Conservation (phyloP, 2,113 vertebrate genomes). For the Apteryx mantelli region DNA sequence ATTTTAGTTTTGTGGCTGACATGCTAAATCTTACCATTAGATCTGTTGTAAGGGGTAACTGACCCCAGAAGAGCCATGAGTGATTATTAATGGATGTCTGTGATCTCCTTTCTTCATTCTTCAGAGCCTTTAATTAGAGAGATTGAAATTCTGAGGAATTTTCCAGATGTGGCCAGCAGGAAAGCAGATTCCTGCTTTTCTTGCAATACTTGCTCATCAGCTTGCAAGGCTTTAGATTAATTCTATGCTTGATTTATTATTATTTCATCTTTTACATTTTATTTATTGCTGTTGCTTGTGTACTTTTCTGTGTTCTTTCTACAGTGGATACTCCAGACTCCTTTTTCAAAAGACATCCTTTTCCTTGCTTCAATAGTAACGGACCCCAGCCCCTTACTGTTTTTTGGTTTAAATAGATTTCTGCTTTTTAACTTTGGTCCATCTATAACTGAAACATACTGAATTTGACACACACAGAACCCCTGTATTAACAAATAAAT, state of each 20-base stretch:
- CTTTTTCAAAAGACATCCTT: neutral
- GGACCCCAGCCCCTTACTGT: neutral
- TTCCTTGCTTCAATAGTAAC: neutral
- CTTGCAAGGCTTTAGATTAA: neutral
- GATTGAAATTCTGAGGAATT: neutral
- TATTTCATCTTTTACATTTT: neutral
- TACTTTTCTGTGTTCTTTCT: neutral
- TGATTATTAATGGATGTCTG: neutral
- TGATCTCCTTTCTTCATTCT: neutral
- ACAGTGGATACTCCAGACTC: neutral
- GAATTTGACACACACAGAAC: neutral
- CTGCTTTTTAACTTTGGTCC: neutral
- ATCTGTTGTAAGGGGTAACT: neutral
- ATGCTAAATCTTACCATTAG: neutral
- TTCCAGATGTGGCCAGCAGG: slow-evolving; percentile 4
- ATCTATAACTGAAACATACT: neutral
- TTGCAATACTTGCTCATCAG: neutral
- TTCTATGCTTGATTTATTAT: neutral
- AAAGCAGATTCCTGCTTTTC: neutral
- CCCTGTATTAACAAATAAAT: neutral
- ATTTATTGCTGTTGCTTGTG: neutral
- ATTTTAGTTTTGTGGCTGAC: neutral
- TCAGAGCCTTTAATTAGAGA: neutral
- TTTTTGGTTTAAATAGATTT: neutral
- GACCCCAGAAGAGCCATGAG: neutral